phyloP scores from a whole-genome alignment of 2,797 vertebrate genomes.

The Vultur gryphus region DNA sequence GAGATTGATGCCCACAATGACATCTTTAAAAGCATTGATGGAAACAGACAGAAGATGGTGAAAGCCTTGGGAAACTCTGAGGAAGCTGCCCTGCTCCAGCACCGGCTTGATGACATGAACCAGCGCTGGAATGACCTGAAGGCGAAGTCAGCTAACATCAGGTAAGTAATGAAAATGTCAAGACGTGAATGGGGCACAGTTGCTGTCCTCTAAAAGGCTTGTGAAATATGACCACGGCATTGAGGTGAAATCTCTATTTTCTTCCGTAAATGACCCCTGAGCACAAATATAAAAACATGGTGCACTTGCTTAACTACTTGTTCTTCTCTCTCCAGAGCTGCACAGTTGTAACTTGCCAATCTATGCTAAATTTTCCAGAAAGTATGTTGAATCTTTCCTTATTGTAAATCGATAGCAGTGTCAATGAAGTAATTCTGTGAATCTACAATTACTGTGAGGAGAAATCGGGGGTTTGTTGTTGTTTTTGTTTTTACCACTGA shows the following conservation, averaged over 20 bases:
- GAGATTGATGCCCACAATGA: constrained; percentile 99
- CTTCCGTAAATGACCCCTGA: neutral
- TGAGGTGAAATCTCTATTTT: neutral
- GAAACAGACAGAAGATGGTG: constrained; percentile 94
- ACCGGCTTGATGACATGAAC: constrained; percentile 97
- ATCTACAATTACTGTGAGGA: neutral
- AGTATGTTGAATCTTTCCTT: neutral
- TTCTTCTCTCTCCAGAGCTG: neutral
- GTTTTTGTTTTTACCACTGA: neutral
- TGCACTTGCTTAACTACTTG: neutral
- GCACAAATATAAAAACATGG: neutral
- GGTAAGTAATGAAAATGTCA: constrained; percentile 68
- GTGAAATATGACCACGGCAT: neutral
- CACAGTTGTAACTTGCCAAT: neutral
- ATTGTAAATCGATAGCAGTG: neutral
- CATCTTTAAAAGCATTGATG: constrained; percentile 95
- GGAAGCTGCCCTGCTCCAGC: constrained; percentile 91
- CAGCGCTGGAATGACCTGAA: constrained; percentile 97
- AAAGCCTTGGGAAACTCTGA: constrained; percentile 94
- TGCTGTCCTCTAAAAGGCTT: neutral
- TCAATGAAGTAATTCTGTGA: neutral
- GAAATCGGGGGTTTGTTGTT: neutral
- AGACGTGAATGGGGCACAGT: neutral
- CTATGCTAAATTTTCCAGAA: neutral
- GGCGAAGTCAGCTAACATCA: constrained; percentile 91